Evolutionary conservation across 37 sponge, comb jelly and placozoan species (phyloP).

Genomic region (Amphimedon queenslandica): DNA sequence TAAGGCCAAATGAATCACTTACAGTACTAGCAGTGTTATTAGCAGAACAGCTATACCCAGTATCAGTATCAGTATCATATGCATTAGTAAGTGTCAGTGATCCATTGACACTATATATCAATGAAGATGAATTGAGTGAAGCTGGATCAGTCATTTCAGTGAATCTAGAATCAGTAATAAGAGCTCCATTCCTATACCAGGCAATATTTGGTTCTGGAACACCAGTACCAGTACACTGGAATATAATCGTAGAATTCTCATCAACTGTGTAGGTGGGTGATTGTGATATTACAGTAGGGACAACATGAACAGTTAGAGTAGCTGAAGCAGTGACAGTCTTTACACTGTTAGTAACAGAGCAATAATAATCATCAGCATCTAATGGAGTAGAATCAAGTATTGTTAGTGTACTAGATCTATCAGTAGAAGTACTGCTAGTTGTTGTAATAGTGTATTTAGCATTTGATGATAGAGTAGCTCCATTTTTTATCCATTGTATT

Average conservation of each 20-base stretch:
- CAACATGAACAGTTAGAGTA: constrained; percentile 41
- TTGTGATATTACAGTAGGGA: not conserved
- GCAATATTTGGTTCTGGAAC: constrained; percentile 30
- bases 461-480: not conserved
- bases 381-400: constrained; percentile 5
- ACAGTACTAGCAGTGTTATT: constrained; percentile 16
- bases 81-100: constrained; percentile 16
- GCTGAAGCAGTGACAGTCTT: constrained; percentile 1
- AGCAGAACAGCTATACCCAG: constrained; percentile 23
- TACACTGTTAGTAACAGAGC: constrained; percentile 44
- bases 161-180: not conserved
- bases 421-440: not conserved
- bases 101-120: not conserved
- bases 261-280: constrained; percentile 3
- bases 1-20: not conserved
- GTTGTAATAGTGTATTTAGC: not conserved
- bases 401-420: constrained; percentile 27
- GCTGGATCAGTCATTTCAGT: not conserved
- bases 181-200: constrained; percentile 11
- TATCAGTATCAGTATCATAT: constrained; percentile 34
- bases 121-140: not conserved
- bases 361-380: constrained; percentile 43
- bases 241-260: constrained; percentile 15
- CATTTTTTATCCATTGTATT: constrained; percentile 23
- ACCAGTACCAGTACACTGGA: constrained; percentile 42